phyloP scores from a whole-genome alignment of 2,888 invertebrate species.

The Bombyx huttoni region DNA sequence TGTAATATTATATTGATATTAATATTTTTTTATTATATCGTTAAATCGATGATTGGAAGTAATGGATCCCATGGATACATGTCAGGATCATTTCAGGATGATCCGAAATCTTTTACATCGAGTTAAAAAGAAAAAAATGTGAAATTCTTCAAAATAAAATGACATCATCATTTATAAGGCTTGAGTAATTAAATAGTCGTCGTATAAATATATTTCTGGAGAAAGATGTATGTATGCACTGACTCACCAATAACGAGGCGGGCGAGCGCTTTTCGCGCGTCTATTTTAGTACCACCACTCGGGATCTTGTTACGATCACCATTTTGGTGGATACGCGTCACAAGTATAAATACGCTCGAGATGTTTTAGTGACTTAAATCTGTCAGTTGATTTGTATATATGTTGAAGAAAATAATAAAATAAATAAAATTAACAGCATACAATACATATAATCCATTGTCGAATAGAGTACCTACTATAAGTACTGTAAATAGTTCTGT shows the following conservation, averaged over 20 bases:
- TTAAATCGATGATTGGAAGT: no score
- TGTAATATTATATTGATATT: no score
- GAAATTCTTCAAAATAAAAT: no score
- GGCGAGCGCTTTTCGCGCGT: slow-evolving; percentile 24
- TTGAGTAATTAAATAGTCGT: neutral
- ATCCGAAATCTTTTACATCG: no score
- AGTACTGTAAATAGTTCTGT: no score
- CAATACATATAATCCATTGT: neutral
- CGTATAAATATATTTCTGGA: neutral
- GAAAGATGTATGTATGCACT: slow-evolving; percentile 4
- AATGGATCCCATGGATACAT: no score
- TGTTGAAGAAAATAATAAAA: neutral
- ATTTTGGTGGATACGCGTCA: slow-evolving; percentile 29
- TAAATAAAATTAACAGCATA: neutral
- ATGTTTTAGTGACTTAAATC: neutral
- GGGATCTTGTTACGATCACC: slow-evolving; percentile 57
- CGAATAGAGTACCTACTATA: neutral
- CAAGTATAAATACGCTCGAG: neutral
- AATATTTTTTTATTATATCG: no score
- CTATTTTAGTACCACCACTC: slow-evolving; percentile 39
- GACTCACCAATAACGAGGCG: slow-evolving; percentile 28
- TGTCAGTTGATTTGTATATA: neutral
- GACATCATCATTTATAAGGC: neutral
- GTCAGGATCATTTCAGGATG: no score
- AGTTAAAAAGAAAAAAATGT: no score